phyloP scores from a whole-genome alignment of 2,797 vertebrate genomes.

The Paratrypauchen microcephalus region DNA sequence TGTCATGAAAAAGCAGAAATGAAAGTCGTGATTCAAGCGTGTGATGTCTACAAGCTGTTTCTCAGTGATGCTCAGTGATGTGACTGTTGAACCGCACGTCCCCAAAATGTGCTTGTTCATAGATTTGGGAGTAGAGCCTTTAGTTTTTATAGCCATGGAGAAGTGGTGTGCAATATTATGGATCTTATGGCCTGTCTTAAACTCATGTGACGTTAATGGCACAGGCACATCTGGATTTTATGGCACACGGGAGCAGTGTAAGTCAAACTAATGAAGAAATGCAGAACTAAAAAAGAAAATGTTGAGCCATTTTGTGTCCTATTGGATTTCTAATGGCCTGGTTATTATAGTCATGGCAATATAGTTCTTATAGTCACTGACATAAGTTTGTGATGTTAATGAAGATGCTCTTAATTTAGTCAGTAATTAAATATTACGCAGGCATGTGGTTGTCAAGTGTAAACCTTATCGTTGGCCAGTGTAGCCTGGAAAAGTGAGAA shows the following conservation, averaged over 20 bases:
- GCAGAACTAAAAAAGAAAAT: not conserved
- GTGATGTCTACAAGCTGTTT: slow-evolving; percentile 2
- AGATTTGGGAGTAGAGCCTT: not conserved
- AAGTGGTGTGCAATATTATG: too few species aligned
- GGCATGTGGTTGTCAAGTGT: not conserved
- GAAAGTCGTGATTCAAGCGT: slow-evolving; percentile 40
- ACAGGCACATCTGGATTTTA: not conserved
- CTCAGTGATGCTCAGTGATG: not conserved
- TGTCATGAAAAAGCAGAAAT: slow-evolving; percentile 36
- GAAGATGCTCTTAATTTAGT: too few species aligned
- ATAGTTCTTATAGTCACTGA: too few species aligned
- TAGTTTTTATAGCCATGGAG: not conserved
- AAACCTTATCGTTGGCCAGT: not conserved
- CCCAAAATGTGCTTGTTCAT: not conserved
- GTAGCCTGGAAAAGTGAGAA: not conserved
- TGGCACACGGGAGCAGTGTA: not conserved
- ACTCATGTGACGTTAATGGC: not conserved
- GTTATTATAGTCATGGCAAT: too few species aligned
- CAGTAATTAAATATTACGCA: too few species aligned
- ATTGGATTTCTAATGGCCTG: not conserved
- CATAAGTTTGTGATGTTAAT: not conserved
- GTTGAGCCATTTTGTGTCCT: not conserved
- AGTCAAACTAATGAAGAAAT: slow-evolving; percentile 1
- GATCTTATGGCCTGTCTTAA: not conserved
- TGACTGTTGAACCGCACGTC: not conserved